Base-by-base conservation (phyloP, 2,797 vertebrate genomes). In the Pangasius krempfi region DNA sequence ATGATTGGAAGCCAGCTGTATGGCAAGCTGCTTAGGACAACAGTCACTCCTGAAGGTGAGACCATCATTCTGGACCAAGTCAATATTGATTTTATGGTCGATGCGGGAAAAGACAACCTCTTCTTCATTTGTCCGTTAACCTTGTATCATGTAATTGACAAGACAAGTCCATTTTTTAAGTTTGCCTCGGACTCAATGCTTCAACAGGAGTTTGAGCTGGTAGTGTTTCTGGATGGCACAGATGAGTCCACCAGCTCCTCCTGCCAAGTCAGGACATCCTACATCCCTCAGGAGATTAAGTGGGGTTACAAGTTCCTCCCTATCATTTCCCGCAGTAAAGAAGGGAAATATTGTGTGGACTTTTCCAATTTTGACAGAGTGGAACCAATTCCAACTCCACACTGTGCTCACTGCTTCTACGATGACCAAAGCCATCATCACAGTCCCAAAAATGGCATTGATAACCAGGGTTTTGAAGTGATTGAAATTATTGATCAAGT, bases 221-320 rank as follows among this genome's bases (percentile, higher is more conserved):
- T 84, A 18, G 82, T 84, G 44, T 84, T 84, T 52, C 47, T 84
- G 14, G 82, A 84, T 52, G 78, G 85, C 40, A 97, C 95, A 0
- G 96, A 97, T 60, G 96, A 97, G 88, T 94, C 96, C 14, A 97
- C 96, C 9, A 97, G 96, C 0, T 96, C 96, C 0, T 96, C 96
- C 9, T 97, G 96, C 75, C 96, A 97, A 88, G 96, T 96, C 54
- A 96, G 37, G 22, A 84, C 82, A 20, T 84, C 82, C 16, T 84
- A 84, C 82, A 68, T 84, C 44, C 62, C 82, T 50, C 62, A 84
- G 25, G 82, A 84, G 10, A 84, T 84, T 52, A 20, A 7, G 44
- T 84, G 62, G 62, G 82, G 82, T 9, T 52, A 84, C 82, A 84
- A 84, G 60, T 84, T 84, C 44, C 82, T 84, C 6, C 62, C 82